A percentile compares a stretch with the other conserved stretches of the same genome.
These are phyloP conservation scores for Petrolisthes cinctipes DNA, from an alignment of 2,888 invertebrate genomes.

Conservation along the genomic window DNA sequence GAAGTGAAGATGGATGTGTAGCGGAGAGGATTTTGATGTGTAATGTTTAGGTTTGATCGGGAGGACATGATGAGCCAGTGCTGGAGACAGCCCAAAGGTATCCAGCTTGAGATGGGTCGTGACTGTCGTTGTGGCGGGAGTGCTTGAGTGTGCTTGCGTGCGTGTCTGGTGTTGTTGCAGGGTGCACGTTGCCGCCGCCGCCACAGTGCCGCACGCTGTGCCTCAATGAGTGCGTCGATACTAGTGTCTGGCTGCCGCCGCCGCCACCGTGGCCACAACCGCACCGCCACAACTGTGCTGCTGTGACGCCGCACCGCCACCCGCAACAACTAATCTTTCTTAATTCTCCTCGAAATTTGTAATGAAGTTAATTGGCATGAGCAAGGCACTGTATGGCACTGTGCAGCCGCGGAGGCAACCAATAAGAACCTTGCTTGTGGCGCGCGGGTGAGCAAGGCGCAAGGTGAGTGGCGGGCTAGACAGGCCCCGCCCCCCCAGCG, in stretches of 20 bases:
- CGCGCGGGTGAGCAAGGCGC: constrained; percentile 18
- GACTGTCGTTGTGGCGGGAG: constrained; percentile 2
- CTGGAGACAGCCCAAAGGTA: neutral
- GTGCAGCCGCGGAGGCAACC: constrained; percentile 27
- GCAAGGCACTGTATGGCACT: constrained; percentile 45
- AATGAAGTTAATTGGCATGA: constrained; percentile 51
- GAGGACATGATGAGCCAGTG: neutral
- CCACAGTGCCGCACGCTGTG: constrained; percentile 42
- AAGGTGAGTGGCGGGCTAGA: constrained; percentile 40
- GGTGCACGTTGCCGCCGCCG: constrained; percentile 37
- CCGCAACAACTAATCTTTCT: constrained; percentile 39
- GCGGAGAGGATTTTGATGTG: no score
- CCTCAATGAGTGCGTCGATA: constrained; percentile 59
- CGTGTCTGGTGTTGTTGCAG: constrained; percentile 36
- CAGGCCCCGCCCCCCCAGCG: constrained; percentile 45
- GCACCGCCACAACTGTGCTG: constrained; percentile 22
- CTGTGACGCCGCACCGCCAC: constrained; percentile 28
- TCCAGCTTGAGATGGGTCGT: neutral
- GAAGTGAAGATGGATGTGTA: neutral
- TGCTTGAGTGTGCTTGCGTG: constrained; percentile 29
- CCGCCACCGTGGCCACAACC: constrained; percentile 1
- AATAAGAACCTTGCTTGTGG: constrained; percentile 49
- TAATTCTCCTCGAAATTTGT: constrained; percentile 44
- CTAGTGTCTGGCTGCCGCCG: constrained; percentile 42
- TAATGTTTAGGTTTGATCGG: no score